Evolutionary conservation across 1,140 invertebrate genomes (phyloP).

Genomic region (Brachionus calyciflorus): DNA sequence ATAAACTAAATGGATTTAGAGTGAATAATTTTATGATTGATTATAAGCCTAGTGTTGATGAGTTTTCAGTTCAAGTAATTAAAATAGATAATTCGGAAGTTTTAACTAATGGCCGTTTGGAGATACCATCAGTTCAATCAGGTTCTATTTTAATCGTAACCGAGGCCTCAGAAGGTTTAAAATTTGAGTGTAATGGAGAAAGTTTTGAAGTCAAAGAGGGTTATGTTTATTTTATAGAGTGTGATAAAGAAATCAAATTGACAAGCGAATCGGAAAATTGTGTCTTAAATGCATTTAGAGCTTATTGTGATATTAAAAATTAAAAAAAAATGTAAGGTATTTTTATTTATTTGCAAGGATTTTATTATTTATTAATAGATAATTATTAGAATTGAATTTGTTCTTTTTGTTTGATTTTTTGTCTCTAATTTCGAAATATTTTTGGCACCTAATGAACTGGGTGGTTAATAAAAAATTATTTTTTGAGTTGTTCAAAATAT

Average conservation of each 20-base stretch:
- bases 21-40: not conserved
- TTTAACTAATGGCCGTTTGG: not conserved
- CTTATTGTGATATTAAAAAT: slow-evolving; percentile 37
- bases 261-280: not conserved
- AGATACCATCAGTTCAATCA: not conserved
- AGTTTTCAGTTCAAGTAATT: slow-evolving; percentile 37
- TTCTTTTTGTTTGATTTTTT: not conserved
- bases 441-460: no score
- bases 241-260: not conserved
- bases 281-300: slow-evolving; percentile 1
- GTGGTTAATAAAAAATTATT: no score
- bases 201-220: not conserved
- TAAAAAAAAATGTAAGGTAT: no score
- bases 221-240: slow-evolving; percentile 14
- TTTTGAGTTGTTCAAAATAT: no score
- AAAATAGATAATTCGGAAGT: not conserved
- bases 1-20: not conserved
- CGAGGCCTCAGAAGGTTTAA: not conserved
- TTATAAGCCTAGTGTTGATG: slow-evolving; percentile 30
- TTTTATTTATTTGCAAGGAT: no score
- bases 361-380: not conserved
- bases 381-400: no score
- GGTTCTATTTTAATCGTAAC: slow-evolving; percentile 34
- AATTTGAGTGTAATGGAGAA: not conserved
- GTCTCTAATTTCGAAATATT: not conserved